Evolutionary conservation across 2,888 invertebrate species (phyloP), one percentile per base, ranked within the genome.

Genomic region (Bursaphelenchus okinawaensis): DNA sequence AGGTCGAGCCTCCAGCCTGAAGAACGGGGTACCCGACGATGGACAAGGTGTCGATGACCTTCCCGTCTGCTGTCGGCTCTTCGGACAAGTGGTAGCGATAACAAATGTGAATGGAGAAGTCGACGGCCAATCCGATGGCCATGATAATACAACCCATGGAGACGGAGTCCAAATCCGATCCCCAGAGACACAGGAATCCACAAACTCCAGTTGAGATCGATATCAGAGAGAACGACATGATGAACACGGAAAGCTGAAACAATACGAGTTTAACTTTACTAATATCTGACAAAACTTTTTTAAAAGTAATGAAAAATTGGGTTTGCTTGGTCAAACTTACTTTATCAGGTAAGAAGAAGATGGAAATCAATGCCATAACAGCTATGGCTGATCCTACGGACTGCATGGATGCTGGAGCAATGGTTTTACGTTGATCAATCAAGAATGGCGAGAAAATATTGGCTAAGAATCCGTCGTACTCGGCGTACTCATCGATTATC

Each of bases 181-280:
- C 80, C 60, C 78, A 70, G 7, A 79, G 66, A 28, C 76, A 77
- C 27, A 81, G 71, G 54, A 80, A 79, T 65, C 81, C 81, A 62
- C 81, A 82, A 19, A 81, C 80, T 54, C 81, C 81, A 75, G 76
- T 79, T 1, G 81, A 79, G 54, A 80, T 81, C 9, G 81, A 81
- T 26, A 81, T 72, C 29, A 81, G 74, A n/a, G 81, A 80, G 71
- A 77, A 81, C 7, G 81, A 79, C 79, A 81, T 81, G 62, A 79
- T 66, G 69, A 81, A 81, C 26, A 81, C 81, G 20, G 81, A 81
- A 50, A 75, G 80, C 76, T 79, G 66, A 54, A 75, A 68, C 28
- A 56, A 29, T 55, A 55, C 24, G 29, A 7, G 26, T 60, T 26
- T 6, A 22, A 65, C n/a, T n/a, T n/a, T n/a, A n/a, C n/a, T n/a